Conservation (phyloP, 2,797 vertebrate genomes). For the Vireo griseus region DNA sequence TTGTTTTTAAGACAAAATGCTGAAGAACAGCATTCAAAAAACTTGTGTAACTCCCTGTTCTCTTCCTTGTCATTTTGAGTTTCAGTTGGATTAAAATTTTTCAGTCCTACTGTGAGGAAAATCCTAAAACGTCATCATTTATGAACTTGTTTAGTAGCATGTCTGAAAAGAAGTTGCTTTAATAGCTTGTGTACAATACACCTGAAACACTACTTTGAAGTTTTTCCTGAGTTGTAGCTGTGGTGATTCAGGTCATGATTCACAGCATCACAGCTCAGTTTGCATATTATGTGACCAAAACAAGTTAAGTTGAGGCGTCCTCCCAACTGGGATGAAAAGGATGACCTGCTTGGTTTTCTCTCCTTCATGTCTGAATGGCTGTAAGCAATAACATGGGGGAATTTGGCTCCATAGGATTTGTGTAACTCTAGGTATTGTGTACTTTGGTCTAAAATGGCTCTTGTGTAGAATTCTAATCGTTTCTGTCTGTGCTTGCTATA, state of each 20-base stretch:
- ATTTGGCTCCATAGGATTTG: background rate
- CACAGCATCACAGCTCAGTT: slow-evolving; percentile 4
- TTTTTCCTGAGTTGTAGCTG: background rate
- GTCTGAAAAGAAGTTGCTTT: background rate
- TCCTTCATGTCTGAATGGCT: background rate
- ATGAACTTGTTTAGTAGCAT: background rate
- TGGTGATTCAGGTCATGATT: background rate
- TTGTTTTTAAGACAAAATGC: background rate
- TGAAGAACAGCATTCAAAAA: background rate
- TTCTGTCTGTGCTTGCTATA: background rate
- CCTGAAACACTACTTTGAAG: background rate
- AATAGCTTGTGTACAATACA: background rate
- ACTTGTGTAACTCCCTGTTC: background rate
- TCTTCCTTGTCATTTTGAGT: background rate
- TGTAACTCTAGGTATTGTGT: background rate
- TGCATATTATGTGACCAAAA: background rate
- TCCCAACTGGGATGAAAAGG: background rate
- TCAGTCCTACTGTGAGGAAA: background rate
- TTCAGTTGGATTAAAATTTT: background rate
- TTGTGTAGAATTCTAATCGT: background rate
- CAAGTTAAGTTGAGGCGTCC: background rate
- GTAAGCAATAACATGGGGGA: rapidly evolving
- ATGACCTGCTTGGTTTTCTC: background rate
- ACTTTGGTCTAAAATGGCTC: background rate
- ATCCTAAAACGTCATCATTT: background rate